phyloP scores from a whole-genome alignment of 2,113 vertebrate genomes.

The Alexandromys fortis region DNA sequence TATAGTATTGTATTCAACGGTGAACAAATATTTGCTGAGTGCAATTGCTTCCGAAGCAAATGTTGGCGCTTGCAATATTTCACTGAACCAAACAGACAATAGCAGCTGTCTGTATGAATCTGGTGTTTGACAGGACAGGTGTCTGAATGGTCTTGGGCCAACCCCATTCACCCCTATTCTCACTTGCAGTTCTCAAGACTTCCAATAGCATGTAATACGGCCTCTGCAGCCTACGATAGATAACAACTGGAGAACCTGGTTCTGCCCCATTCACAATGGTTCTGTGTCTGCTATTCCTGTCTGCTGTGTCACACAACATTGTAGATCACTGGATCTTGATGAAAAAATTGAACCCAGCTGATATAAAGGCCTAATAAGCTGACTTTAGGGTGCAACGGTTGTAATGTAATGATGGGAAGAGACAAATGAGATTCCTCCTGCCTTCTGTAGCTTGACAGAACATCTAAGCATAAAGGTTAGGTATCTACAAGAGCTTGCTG shows the following conservation, averaged over 20 bases:
- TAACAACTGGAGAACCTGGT: background rate
- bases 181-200: background rate
- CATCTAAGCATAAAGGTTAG: no score
- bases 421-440: background rate
- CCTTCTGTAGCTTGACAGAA: background rate
- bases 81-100: background rate
- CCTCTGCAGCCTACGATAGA: background rate
- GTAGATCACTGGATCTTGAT: background rate
- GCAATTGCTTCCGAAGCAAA: background rate
- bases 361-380: background rate
- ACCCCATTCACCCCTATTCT: background rate
- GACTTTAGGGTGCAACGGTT: background rate
- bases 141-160: background rate
- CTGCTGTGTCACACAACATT: background rate
- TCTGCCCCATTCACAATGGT: rapidly evolving
- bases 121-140: background rate
- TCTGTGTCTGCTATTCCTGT: background rate
- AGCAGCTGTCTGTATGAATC: background rate
- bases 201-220: background rate
- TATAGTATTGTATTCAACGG: background rate
- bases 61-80: background rate
- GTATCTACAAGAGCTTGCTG: background rate
- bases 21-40: background rate
- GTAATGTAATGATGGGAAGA: background rate
- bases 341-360: background rate